These are phyloP conservation scores for Polyommatus iphigenia DNA, from an alignment of 2,888 invertebrate species.

Conservation along the genomic window DNA sequence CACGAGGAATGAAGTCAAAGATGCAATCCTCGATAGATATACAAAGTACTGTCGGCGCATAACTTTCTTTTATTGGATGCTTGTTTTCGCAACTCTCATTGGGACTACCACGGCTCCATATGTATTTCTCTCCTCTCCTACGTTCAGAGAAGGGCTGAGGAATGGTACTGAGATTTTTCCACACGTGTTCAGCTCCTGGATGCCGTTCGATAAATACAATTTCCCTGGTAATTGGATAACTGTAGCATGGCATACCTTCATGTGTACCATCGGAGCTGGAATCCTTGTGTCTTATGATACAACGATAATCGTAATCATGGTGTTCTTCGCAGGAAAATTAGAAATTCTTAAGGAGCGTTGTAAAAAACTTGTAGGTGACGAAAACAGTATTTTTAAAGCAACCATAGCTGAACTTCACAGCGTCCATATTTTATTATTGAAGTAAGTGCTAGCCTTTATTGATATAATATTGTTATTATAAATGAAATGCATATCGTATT, in stretches of 20 bases:
- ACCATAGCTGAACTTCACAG: slow-evolving; percentile 54
- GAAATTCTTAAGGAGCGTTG: slow-evolving; percentile 62
- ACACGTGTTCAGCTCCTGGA: slow-evolving; percentile 69
- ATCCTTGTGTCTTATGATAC: slow-evolving; percentile 62
- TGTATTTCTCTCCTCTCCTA: slow-evolving; percentile 54
- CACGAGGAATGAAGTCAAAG: slow-evolving; percentile 46
- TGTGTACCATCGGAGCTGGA: slow-evolving; percentile 57
- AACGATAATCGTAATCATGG: slow-evolving; percentile 57
- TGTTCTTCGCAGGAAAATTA: slow-evolving; percentile 65
- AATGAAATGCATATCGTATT: neutral
- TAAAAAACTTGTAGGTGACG: slow-evolving; percentile 49
- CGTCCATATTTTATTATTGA: slow-evolving; percentile 55
- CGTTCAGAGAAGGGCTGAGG: slow-evolving; percentile 52
- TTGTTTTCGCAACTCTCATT: slow-evolving; percentile 58
- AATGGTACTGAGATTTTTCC: slow-evolving; percentile 62
- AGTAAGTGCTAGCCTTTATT: slow-evolving; percentile 52
- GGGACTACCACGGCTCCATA: slow-evolving; percentile 55
- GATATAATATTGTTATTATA: neutral
- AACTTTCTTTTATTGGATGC: slow-evolving; percentile 62
- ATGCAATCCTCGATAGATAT: slow-evolving; percentile 54
- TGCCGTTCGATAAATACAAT: slow-evolving; percentile 63
- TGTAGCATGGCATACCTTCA: slow-evolving; percentile 53
- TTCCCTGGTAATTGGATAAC: slow-evolving; percentile 64
- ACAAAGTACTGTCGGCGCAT: slow-evolving; percentile 61
- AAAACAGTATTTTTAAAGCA: slow-evolving; percentile 42